Percentiles rank a stretch among this genome's conserved stretches.
These are phyloP conservation scores for Scartelaos histophorus DNA, from an alignment of 2,113 vertebrate genomes.

Conservation along the genomic window DNA sequence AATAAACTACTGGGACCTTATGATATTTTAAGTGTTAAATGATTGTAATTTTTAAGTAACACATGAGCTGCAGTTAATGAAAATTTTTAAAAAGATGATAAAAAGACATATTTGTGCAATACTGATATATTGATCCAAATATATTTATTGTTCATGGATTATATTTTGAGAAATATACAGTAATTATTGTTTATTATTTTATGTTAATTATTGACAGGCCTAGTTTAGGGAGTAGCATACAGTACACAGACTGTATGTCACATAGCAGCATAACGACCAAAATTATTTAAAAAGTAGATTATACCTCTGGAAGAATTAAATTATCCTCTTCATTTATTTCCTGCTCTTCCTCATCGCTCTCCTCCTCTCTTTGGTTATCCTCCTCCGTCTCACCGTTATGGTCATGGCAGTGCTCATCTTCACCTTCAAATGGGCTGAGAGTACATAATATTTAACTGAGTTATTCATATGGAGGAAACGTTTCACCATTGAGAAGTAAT, in stretches of 20 bases:
- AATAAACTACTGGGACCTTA: no score
- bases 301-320: slow-evolving; percentile 24
- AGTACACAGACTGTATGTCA: no score
- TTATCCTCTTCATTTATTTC: not conserved
- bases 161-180: no score
- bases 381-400: not conserved
- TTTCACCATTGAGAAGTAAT: not conserved
- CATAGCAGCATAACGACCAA: not conserved
- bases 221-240: no score
- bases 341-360: no score
- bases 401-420: slow-evolving; percentile 6
- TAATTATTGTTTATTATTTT: no score
- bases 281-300: not conserved
- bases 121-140: no score
- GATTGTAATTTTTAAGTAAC: not conserved
- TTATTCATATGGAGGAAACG: not conserved
- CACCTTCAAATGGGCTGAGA: slow-evolving; percentile 19
- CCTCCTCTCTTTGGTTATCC: not conserved
- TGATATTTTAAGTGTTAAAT: no score
- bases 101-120: no score
- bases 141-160: no score
- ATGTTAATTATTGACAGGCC: no score
- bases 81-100: no score
- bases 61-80: not conserved
- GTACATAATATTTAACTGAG: not conserved